A percentile compares a stretch with the other conserved stretches of the same genome.
Conservation (phyloP, 2,888 invertebrate species). For the Achlya flavicornis region DNA sequence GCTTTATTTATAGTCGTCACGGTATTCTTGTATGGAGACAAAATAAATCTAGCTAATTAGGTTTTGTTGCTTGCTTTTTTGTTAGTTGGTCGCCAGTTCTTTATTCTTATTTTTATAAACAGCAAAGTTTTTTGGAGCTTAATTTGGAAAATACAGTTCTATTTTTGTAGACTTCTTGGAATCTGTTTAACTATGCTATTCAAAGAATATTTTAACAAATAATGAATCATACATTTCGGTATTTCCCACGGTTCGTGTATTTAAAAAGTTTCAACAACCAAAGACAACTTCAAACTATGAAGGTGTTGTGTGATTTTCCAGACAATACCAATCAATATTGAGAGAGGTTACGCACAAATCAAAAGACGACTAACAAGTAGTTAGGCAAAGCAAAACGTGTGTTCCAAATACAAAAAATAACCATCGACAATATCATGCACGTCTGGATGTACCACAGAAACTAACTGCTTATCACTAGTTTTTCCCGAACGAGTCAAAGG, state of each 20-base stretch:
- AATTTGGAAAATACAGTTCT: not conserved
- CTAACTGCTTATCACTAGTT: slow-evolving; percentile 35
- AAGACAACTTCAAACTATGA: not conserved
- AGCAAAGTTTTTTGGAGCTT: not conserved
- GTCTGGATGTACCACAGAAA: not conserved
- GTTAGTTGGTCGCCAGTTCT: no score
- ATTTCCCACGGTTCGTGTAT: not conserved
- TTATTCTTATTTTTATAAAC: not conserved
- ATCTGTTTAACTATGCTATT: not conserved
- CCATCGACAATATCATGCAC: not conserved
- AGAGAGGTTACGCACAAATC: no score
- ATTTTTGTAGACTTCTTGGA: not conserved
- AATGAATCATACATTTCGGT: not conserved
- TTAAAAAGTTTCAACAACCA: not conserved
- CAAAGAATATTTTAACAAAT: not conserved
- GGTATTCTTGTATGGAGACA: not conserved
- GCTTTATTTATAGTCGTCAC: not conserved
- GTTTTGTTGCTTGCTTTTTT: not conserved
- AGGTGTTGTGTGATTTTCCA: no score
- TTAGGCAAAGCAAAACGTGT: no score
- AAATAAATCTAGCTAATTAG: not conserved
- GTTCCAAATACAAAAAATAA: not conserved
- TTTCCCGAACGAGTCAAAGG: slow-evolving; percentile 31
- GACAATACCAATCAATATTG: no score
- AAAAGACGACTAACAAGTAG: no score